Conservation (phyloP, 2,113 vertebrate genomes). For the Procavia capensis region DNA sequence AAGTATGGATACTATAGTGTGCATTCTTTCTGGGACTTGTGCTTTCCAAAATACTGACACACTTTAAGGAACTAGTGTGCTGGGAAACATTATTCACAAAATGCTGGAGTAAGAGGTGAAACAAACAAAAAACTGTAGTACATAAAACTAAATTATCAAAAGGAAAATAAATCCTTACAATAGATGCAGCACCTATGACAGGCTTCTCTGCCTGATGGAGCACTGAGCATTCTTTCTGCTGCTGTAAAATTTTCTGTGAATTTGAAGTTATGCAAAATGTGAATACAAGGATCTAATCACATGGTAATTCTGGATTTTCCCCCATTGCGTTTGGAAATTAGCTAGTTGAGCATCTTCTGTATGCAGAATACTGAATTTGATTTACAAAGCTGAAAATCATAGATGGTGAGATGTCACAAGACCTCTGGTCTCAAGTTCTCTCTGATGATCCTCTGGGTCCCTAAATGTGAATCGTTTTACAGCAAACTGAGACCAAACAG, state of each 20-base stretch:
- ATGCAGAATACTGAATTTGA: background rate
- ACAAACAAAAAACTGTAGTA: conserved; percentile 56
- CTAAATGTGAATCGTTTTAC: conserved; percentile 8
- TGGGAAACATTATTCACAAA: conserved; percentile 8
- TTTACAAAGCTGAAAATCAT: background rate
- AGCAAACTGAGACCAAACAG: background rate
- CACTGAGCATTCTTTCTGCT: background rate
- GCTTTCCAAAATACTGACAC: conserved; percentile 2
- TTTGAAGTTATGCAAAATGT: conserved; percentile 3
- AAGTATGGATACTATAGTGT: background rate
- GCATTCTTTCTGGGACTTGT: background rate
- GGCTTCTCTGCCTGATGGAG: background rate
- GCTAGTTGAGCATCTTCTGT: background rate
- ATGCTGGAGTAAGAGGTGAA: background rate
- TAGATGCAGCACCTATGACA: background rate
- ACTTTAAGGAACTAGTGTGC: background rate
- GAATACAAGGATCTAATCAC: background rate
- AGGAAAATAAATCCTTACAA: background rate
- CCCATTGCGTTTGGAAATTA: background rate
- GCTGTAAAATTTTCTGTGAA: conserved; percentile 30
- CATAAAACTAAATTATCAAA: background rate
- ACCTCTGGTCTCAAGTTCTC: background rate
- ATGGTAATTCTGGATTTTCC: background rate
- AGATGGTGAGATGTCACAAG: background rate
- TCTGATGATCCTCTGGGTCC: background rate